phyloP scores from a whole-genome alignment of 2,113 vertebrate species.

The Oriolus oriolus region DNA sequence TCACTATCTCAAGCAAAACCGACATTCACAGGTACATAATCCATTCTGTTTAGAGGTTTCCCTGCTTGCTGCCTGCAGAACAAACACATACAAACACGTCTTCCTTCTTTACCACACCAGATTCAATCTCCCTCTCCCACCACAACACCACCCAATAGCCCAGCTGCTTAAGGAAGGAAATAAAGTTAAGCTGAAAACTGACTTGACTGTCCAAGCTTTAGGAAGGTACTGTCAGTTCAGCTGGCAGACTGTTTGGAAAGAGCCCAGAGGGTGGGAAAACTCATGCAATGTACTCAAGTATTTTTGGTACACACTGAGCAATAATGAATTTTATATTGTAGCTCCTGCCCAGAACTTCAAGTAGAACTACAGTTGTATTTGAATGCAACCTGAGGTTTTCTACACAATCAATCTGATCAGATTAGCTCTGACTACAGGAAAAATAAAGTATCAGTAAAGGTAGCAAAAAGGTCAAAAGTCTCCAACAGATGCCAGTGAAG shows the following conservation, averaged over 20 bases:
- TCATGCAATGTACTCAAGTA: background rate
- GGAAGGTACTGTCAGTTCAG: background rate
- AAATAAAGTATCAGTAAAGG: background rate
- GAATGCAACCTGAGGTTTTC: background rate
- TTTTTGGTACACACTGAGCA: background rate
- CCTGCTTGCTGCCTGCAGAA: background rate
- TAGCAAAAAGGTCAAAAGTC: background rate
- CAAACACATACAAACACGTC: background rate
- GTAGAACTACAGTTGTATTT: background rate
- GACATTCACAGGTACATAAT: background rate
- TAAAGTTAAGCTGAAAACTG: background rate
- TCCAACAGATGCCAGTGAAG: background rate
- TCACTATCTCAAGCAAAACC: background rate
- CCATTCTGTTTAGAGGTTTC: background rate
- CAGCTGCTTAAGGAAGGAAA: background rate
- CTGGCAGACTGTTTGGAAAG: background rate
- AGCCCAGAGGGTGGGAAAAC: background rate
- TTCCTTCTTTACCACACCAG: background rate
- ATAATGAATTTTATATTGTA: background rate
- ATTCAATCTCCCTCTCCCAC: rapidly evolving
- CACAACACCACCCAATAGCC: background rate
- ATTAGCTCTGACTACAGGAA: background rate
- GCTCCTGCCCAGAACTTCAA: background rate
- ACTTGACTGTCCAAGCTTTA: background rate
- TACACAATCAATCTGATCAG: background rate